These are phyloP conservation scores for Hyles vespertilio DNA, from an alignment of 1,140 invertebrate genomes.

Conservation along the genomic window DNA sequence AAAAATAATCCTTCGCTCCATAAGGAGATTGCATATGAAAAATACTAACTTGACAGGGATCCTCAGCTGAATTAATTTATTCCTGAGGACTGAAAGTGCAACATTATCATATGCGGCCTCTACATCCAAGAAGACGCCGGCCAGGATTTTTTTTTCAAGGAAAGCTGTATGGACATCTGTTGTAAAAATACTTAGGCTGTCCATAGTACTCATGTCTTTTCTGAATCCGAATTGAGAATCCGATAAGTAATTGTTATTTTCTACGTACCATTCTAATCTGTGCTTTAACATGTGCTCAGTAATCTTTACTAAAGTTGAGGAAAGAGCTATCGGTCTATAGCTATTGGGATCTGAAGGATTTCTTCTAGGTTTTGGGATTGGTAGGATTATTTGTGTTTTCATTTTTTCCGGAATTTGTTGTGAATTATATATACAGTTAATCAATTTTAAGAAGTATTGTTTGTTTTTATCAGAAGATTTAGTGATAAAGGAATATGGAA, in stretches of 20 bases:
- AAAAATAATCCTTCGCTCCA: background rate
- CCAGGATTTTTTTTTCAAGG: conserved; percentile 8
- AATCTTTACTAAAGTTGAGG: conserved; percentile 11
- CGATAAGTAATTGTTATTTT: conserved; percentile 17
- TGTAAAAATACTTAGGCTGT: conserved; percentile 22
- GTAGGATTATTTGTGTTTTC: conserved; percentile 10
- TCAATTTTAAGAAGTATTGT: conserved; percentile 12
- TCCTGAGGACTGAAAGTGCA: conserved; percentile 4
- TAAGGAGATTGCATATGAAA: conserved; percentile 16
- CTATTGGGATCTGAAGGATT: background rate
- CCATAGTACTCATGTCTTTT: conserved; percentile 2
- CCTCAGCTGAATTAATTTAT: too few relatives aligned
- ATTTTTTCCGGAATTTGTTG: too few relatives aligned
- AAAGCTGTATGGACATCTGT: conserved; percentile 22
- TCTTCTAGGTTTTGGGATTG: conserved; percentile 12
- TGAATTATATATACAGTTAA: conserved; percentile 16
- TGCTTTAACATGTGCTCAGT: conserved; percentile 19
- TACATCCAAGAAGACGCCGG: conserved; percentile 23
- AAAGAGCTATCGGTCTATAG: conserved; percentile 12
- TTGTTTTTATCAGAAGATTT: conserved; percentile 3
- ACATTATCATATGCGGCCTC: conserved; percentile 27
- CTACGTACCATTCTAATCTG: conserved; percentile 18
- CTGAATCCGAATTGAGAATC: conserved; percentile 26
- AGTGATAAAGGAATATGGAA: conserved; percentile 16
- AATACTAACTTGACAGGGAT: too few relatives aligned